These are phyloP conservation scores for Styela plicata DNA, from an alignment of 23 tunicate species.

Conservation along the genomic window DNA sequence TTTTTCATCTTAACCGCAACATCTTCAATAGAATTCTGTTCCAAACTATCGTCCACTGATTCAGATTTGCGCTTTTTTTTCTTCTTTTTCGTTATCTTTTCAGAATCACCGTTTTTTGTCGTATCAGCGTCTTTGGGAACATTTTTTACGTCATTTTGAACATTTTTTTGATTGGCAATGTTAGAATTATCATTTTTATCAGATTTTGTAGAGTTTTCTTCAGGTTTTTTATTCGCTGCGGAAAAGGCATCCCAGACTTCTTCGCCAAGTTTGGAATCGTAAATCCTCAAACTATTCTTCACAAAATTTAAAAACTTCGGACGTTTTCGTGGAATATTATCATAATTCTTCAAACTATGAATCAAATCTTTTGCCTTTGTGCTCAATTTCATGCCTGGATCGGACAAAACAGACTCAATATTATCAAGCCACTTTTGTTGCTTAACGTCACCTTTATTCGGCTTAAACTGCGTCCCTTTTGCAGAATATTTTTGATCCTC, in stretches of 20 bases:
- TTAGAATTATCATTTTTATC: neutral
- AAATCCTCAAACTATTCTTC: slow-evolving; percentile 52
- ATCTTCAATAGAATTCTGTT: neutral
- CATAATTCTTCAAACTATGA: slow-evolving; percentile 26
- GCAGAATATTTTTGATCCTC: slow-evolving; percentile 82
- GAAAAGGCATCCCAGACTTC: slow-evolving; percentile 65
- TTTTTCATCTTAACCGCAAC: slow-evolving; percentile 7
- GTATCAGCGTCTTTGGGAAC: neutral
- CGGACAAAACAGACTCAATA: slow-evolving; percentile 25
- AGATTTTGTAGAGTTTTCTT: neutral
- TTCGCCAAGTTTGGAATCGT: slow-evolving; percentile 37
- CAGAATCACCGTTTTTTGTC: neutral
- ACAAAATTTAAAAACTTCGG: slow-evolving; percentile 73
- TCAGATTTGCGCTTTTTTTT: slow-evolving; percentile 15
- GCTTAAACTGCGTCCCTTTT: slow-evolving; percentile 42
- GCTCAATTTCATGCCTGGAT: neutral
- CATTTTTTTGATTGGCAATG: neutral
- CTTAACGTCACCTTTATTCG: slow-evolving; percentile 71
- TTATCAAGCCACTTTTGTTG: slow-evolving; percentile 74
- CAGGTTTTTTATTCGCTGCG: neutral
- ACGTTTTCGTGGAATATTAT: slow-evolving; percentile 66
- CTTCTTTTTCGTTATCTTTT: neutral
- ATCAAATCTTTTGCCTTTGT: slow-evolving; percentile 30
- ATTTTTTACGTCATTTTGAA: neutral
- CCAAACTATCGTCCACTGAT: neutral